Base-by-base conservation (phyloP, 2,113 vertebrate species). In the Chaetorhynchus papuensis region DNA sequence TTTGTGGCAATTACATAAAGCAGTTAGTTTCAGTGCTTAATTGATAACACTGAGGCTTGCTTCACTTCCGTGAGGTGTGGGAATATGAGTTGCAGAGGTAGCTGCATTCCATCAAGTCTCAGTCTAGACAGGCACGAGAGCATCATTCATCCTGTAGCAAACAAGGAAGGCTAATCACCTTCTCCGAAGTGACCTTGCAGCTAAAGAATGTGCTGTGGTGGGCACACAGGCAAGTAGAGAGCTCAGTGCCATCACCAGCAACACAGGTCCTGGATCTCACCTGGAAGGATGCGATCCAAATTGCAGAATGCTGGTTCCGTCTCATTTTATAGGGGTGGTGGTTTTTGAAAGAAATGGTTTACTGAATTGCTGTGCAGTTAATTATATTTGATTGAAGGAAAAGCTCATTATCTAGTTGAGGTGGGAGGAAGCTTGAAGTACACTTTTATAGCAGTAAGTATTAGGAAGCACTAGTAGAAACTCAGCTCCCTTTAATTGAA, bases 101-200 rank as follows among this genome's bases (percentile, higher is more conserved):
- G 54, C 91, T 79, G 87, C 93, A 93, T 97, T 97, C 91, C 93
- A 86, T 72, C 75, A 5, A 13, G 78, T 85, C 86, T 90, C 90
- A 79, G 94, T 95, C 94, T 97, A 94, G 94, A 95, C 89, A 94
- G 86, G 85, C 85, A 72, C 2, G 8, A 72, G 92, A 94, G 86
- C 95, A 90, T 96, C 85, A 17, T 91, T 90, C 74, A 54, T 92
- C 59, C 84, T n/a, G 41, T 8, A 93, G 83, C 75, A 90, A 93
- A 96, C 92, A 96, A 65, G 90, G 94, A 66, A 76, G 56, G 71
- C 79, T 92, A 42, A 83, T 93, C 76, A 86, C 71, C 78, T 59
- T 56, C 72, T 83, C 27, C 54, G 50, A 90, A 93, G 92, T 86
- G 94, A 95, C 76, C 71, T 94, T 70, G 71, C 76, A 80, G 75